phyloP scores from a whole-genome alignment of 1,140 invertebrate species.

The Aphis gossypii region DNA sequence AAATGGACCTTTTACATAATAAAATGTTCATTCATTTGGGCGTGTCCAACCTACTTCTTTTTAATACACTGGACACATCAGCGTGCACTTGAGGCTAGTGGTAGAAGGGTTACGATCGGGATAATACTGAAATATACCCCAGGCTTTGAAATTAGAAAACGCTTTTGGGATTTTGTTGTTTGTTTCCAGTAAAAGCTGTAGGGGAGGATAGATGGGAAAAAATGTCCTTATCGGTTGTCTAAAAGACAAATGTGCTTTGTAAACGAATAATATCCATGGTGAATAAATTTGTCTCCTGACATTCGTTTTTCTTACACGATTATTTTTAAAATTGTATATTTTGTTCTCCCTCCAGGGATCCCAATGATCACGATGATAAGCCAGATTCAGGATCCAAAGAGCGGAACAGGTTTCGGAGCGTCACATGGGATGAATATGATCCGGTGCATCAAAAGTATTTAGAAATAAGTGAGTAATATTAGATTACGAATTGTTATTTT shows the following conservation, averaged over 20 bases:
- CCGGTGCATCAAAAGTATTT: conserved; percentile 89
- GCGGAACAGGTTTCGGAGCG: conserved; percentile 80
- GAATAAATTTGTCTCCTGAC: conserved; percentile 50
- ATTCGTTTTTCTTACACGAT: conserved; percentile 51
- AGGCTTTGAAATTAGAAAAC: conserved; percentile 53
- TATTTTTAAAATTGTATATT: conserved; percentile 56
- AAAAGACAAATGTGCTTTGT: conserved; percentile 49
- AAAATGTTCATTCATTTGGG: conserved; percentile 43
- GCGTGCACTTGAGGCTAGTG: neutral
- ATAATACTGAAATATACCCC: conserved; percentile 22
- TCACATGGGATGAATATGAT: conserved; percentile 90
- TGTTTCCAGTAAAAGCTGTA: neutral
- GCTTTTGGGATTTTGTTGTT: conserved; percentile 53
- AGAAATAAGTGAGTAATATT: conserved; percentile 80
- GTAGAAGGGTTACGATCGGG: neutral
- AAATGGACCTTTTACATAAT: conserved; percentile 48
- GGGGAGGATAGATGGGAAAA: conserved; percentile 22
- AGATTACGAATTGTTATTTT: neutral
- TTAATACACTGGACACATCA: conserved; percentile 53
- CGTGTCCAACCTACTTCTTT: conserved; percentile 41
- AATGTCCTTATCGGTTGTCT: conserved; percentile 52
- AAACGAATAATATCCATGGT: conserved; percentile 52
- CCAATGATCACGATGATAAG: conserved; percentile 81
- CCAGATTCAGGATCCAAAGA: conserved; percentile 80
- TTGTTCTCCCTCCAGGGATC: conserved; percentile 73